Evolutionary conservation across 2,888 invertebrate genomes (phyloP).

Genomic region (Ophion ellenae): DNA sequence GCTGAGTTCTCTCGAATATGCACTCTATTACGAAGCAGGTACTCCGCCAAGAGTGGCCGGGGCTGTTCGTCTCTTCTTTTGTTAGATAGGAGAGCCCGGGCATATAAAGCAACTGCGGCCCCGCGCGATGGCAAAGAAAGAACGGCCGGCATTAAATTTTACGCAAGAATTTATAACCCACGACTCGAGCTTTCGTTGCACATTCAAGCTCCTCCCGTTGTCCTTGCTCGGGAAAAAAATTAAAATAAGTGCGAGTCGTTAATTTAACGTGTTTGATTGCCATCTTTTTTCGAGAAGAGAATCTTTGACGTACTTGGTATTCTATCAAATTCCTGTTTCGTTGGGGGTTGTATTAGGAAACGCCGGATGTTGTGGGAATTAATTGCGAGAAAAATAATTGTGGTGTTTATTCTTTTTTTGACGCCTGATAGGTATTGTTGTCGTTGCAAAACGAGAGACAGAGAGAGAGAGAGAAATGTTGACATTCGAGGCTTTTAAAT

Average conservation of each 20-base stretch:
- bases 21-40: slow-evolving; percentile 43
- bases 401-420: too few species aligned
- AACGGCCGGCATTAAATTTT: slow-evolving; percentile 70
- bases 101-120: slow-evolving; percentile 56
- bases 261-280: not conserved
- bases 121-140: slow-evolving; percentile 46
- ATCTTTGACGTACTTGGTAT: too few species aligned
- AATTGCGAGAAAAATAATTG: too few species aligned
- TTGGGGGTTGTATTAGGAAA: too few species aligned
- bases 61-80: slow-evolving; percentile 36
- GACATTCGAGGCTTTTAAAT: too few species aligned
- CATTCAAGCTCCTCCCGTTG: slow-evolving; percentile 32
- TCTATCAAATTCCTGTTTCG: too few species aligned
- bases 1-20: slow-evolving; percentile 35
- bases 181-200: slow-evolving; percentile 62
- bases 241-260: not conserved
- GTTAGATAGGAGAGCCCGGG: slow-evolving; percentile 48
- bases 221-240: not conserved
- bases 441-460: too few species aligned
- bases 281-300: too few species aligned
- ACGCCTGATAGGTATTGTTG: too few species aligned
- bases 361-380: too few species aligned
- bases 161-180: slow-evolving; percentile 74
- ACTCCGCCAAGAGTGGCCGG: slow-evolving; percentile 24
- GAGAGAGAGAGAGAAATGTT: too few species aligned